Percentiles rank a stretch among this genome's conserved stretches.
phyloP scores from a whole-genome alignment of 2,797 vertebrate genomes.

The Falco concolor region DNA sequence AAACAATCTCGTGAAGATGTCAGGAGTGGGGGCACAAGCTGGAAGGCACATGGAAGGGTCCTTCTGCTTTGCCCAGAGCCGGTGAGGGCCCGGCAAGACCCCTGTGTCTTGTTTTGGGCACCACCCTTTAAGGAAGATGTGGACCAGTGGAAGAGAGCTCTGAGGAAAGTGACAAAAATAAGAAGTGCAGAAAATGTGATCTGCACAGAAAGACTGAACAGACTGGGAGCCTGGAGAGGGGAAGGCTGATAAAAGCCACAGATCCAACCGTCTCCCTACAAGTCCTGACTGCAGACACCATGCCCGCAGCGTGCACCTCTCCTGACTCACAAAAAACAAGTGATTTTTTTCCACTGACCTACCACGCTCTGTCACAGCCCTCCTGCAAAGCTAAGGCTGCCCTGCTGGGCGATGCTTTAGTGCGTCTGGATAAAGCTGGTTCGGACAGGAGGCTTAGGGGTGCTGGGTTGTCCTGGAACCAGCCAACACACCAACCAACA shows the following conservation, averaged over 20 bases:
- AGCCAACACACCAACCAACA: background rate
- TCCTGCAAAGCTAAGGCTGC: background rate
- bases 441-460: background rate
- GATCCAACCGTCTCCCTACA: background rate
- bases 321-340: background rate
- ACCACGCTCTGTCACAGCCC: fast-evolving
- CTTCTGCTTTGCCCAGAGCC: background rate
- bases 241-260: fast-evolving
- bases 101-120: background rate
- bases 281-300: fast-evolving
- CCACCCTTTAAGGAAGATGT: background rate
- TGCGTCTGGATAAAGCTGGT: background rate
- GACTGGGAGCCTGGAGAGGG: background rate
- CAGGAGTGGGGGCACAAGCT: background rate
- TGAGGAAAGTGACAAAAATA: background rate
- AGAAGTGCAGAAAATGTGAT: background rate
- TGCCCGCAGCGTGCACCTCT: background rate
- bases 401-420: background rate
- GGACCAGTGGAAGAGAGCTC: background rate
- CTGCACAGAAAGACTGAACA: background rate
- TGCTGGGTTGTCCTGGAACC: background rate
- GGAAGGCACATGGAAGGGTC: background rate
- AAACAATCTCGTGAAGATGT: fast-evolving
- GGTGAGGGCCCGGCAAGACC: background rate
- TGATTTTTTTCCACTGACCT: background rate